A percentile compares a stretch with the other conserved stretches of the same genome.
Evolutionary conservation across 2,113 vertebrate species (phyloP).

Genomic region (Gnathonemus echidnorhynchus): DNA sequence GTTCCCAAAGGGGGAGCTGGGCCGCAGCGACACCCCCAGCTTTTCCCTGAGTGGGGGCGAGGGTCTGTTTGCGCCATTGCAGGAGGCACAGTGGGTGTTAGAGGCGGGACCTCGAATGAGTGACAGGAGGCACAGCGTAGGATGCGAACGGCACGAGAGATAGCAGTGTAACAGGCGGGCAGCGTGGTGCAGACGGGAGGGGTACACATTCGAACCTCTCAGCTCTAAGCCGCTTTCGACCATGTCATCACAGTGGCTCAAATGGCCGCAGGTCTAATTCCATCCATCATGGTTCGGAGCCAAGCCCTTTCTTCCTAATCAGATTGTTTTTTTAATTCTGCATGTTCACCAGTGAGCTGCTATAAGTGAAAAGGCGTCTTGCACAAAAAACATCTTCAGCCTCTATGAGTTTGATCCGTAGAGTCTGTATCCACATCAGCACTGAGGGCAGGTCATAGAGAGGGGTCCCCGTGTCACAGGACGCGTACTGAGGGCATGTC

Average conservation of each 20-base stretch:
- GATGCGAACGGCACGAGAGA: neutral
- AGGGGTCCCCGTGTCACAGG: too few species aligned
- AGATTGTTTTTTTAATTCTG: neutral
- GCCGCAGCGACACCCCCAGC: constrained; percentile 1
- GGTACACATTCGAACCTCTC: neutral
- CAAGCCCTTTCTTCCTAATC: neutral
- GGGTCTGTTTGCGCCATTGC: neutral
- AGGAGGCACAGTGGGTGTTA: neutral
- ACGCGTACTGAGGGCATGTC: too few species aligned
- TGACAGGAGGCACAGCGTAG: neutral
- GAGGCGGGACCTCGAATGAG: neutral
- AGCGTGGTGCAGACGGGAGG: neutral
- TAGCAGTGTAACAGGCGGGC: neutral
- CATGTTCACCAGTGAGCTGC: neutral
- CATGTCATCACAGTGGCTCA: neutral
- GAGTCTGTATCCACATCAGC: neutral
- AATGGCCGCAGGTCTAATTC: neutral
- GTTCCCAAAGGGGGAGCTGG: neutral
- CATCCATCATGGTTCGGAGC: neutral
- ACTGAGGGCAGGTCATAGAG: neutral
- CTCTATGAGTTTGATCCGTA: neutral
- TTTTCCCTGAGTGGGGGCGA: neutral
- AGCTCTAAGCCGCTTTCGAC: neutral
- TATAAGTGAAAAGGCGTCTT: neutral
- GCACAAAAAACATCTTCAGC: neutral